Evolutionary conservation across 2,888 invertebrate genomes (phyloP).

Genomic region (Pharmacophagus antenor): DNA sequence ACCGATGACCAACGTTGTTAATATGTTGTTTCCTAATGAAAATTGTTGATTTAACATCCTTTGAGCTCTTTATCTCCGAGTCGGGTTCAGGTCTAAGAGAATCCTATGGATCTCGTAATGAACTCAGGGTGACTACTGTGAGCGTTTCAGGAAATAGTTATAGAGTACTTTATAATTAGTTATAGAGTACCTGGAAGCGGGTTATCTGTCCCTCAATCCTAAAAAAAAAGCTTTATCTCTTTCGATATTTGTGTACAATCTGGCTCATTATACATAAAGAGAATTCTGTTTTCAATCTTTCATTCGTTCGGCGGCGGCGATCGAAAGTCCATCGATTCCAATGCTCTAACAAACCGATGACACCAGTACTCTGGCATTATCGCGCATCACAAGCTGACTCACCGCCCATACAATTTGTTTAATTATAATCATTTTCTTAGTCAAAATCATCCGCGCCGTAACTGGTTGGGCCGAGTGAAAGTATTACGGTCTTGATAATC

Average conservation of each 20-base stretch:
- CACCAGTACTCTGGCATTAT: conserved; percentile 59
- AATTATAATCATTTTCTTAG: conserved; percentile 74
- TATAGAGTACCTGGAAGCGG: too few relatives aligned
- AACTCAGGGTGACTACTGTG: too few relatives aligned
- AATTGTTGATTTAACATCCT: too few relatives aligned
- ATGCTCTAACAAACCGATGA: conserved; percentile 57
- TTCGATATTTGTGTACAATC: conserved; percentile 61
- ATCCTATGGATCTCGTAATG: too few relatives aligned
- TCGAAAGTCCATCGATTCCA: conserved; percentile 69
- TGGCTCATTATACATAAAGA: conserved; percentile 65
- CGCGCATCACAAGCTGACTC: conserved; percentile 68
- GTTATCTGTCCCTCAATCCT: too few relatives aligned
- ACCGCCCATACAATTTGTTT: conserved; percentile 67
- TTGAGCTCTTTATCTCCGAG: too few relatives aligned
- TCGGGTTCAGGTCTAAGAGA: too few relatives aligned
- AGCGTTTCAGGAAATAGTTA: too few relatives aligned
- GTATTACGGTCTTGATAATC: conserved; percentile 72
- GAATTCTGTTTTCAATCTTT: conserved; percentile 67
- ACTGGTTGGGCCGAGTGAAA: conserved; percentile 66
- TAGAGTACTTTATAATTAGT: too few relatives aligned
- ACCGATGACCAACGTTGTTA: neutral
- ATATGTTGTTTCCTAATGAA: neutral
- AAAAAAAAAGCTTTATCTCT: conserved; percentile 48
- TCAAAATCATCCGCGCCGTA: conserved; percentile 61
- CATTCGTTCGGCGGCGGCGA: conserved; percentile 47